These are phyloP conservation scores for Heterohyrax brucei DNA, from an alignment of 2,797 vertebrate genomes.

Conservation along the genomic window DNA sequence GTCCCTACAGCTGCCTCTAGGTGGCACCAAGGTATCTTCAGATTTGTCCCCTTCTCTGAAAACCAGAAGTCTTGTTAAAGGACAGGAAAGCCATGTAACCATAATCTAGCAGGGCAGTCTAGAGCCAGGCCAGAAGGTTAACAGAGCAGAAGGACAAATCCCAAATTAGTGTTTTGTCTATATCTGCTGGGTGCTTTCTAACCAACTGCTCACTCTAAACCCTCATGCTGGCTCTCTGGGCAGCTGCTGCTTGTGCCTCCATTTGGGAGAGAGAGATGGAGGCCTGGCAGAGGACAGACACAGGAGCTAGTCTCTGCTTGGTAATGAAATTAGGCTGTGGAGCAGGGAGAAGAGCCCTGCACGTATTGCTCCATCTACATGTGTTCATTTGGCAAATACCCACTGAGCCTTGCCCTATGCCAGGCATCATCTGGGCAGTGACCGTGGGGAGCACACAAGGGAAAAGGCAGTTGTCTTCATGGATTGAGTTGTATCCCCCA, in stretches of 20 bases:
- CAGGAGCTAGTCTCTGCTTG: neutral
- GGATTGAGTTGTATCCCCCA: too few species aligned
- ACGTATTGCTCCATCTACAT: neutral
- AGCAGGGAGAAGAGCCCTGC: neutral
- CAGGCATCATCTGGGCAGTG: neutral
- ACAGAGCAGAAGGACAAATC: neutral
- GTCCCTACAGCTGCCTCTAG: neutral
- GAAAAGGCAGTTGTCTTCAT: neutral
- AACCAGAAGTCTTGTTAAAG: conserved; percentile 43
- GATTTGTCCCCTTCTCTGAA: neutral
- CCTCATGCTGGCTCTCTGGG: neutral
- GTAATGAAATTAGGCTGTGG: neutral
- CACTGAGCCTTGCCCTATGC: neutral
- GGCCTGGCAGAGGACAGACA: neutral
- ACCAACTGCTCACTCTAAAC: neutral
- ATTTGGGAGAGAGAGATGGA: neutral
- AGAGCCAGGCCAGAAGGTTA: neutral
- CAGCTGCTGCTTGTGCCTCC: neutral
- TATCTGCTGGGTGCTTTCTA: neutral
- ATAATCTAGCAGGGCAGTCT: neutral
- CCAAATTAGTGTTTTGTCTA: neutral
- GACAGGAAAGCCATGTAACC: neutral
- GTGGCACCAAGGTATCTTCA: neutral
- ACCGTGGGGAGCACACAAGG: neutral
- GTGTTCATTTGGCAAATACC: neutral